These are phyloP conservation scores for Euura lappo DNA, from an alignment of 1,140 invertebrate genomes.

Conservation along the genomic window DNA sequence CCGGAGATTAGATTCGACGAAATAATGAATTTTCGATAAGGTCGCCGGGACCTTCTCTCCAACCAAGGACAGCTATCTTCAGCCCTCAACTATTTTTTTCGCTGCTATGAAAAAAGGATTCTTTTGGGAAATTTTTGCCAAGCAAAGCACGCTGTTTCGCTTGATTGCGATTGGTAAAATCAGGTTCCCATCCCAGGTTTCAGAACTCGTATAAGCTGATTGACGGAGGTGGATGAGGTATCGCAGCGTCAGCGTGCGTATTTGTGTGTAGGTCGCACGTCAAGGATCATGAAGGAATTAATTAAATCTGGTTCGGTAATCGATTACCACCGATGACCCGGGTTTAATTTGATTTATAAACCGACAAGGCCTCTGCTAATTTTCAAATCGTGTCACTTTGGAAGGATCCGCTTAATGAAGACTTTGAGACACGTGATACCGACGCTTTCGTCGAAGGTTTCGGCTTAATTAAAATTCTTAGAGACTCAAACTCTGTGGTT, in stretches of 20 bases:
- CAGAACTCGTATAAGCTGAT: no score
- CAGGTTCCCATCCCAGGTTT: no score
- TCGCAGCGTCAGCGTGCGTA: no score
- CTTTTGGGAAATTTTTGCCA: no score
- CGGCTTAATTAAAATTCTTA: neutral
- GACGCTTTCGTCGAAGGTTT: no score
- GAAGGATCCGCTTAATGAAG: neutral
- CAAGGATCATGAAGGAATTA: slow-evolving; percentile 4
- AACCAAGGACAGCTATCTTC: no score
- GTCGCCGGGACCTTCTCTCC: neutral
- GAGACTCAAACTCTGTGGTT: no score
- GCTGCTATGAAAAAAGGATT: no score
- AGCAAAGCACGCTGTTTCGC: no score
- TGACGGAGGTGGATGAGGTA: no score
- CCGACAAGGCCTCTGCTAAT: neutral
- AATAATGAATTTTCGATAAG: neutral
- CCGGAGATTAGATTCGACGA: neutral
- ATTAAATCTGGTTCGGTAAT: neutral
- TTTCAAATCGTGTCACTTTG: neutral
- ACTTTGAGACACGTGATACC: neutral
- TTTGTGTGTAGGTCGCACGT: neutral
- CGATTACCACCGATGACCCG: neutral
- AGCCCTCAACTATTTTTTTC: no score
- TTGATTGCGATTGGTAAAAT: no score
- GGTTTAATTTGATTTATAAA: neutral